Evolutionary conservation across 2,797 vertebrate genomes (phyloP).

Genomic region (Leuciscus waleckii): DNA sequence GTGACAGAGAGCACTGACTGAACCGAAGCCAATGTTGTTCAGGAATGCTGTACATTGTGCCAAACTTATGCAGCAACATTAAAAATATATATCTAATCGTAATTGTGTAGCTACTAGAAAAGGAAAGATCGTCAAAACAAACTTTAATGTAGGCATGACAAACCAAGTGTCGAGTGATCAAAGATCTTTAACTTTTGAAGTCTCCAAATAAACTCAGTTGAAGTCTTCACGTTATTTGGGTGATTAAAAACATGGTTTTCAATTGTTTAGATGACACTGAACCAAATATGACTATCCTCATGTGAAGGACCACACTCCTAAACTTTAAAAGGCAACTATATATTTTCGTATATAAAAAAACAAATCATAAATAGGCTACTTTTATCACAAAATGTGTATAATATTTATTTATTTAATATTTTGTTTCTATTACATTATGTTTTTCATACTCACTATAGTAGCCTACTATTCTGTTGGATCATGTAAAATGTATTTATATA

Average conservation of each 20-base stretch:
- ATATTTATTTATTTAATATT: too few relatives aligned
- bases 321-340: too few relatives aligned
- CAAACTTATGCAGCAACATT: neutral
- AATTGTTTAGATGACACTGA: neutral
- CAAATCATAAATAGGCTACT: too few relatives aligned
- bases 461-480: too few relatives aligned
- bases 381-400: too few relatives aligned
- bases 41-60: neutral
- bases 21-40: neutral
- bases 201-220: neutral
- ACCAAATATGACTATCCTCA: neutral
- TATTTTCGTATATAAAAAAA: too few relatives aligned
- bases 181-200: neutral
- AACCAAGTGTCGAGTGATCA: neutral
- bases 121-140: neutral
- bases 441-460: too few relatives aligned
- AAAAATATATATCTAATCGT: neutral
- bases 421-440: too few relatives aligned
- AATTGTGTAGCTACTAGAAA: neutral
- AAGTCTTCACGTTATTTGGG: too few relatives aligned
- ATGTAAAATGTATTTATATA: too few relatives aligned
- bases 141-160: neutral
- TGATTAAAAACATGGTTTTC: neutral
- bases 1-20: neutral
- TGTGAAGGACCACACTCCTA: neutral